Evolutionary conservation across 2,797 vertebrate species (phyloP), one percentile per base, ranked within the genome.

Genomic region (Cyclura pinguis): DNA sequence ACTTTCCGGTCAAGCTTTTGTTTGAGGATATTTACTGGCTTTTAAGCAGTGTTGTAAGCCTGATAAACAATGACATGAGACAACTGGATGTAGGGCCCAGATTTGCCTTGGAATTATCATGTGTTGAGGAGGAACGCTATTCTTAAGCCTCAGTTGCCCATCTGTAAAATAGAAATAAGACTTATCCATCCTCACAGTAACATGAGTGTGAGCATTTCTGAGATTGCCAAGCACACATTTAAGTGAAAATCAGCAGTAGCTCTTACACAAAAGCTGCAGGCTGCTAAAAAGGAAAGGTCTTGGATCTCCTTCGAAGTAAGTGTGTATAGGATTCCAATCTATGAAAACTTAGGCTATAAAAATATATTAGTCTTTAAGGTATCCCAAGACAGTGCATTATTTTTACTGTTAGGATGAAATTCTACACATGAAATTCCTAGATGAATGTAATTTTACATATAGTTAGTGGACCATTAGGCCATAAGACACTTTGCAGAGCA

Each of bases 21-120:
- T 64, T 32, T 69, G 42, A 87, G 42, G 80, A 42, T 87, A 29
- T 90, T 78, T 83, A 77, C 74, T 84, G 42, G 42, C 2, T 78
- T 47, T 73, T 55, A 55, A 27, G 24, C 64, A 67, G 18, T 78
- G 32, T 55, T 59, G 18, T 59, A 20, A 12, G 9, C 2, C 52
- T 27, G 5, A 7, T 74, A 83, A 67, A 32, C 22, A 83, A 16
- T 52, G 6, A n/a, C 24, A 29, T 32, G 10, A 42, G 67, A 87
- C 50, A 83, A n/a, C 9, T n/a, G 57, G 57, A 13, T 22, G 22
- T 9, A 32, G 16, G 18, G 32, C 29, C 27, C 27, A 38, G 16
- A 32, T 22, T 50, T 55, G 8, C 20, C 7, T 10, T 50, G 38
- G 35, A 62, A 55, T 50, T 1, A 9, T 64, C 47, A 38, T 67